Evolutionary conservation across 2,113 vertebrate genomes (phyloP), one percentile per base, ranked within the genome.

Genomic region (Lophotis ruficrista): DNA sequence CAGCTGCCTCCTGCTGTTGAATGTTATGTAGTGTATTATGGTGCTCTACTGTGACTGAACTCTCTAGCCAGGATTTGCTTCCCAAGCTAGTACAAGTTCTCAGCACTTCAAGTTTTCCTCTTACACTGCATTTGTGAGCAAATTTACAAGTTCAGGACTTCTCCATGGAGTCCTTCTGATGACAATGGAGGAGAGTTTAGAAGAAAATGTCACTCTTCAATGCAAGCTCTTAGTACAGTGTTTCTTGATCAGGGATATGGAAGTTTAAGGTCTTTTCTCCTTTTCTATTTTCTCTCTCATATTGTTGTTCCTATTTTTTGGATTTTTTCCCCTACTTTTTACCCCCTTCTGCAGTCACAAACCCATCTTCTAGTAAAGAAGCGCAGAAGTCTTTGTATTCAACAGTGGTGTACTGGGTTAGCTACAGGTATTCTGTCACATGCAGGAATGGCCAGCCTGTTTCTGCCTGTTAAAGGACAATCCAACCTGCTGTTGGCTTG

Each of bases 261-360:
- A 81, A 47, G 23, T 69, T 50, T 54, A 47, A 72, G 41, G 35
- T 83, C 28, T 65, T 72, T 89, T 58, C 31, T 70, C 17, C 27
- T 6, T 65, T 92, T 69, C 14, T 88, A 0, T 69, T 94, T 18
- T 87, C 12, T 83, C 21, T 83, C 37, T 51, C 10, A 20, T 80
- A 47, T 10, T 0, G 0, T 57, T 50, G 9, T 91, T 83, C n/a
- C 43, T 57, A 2, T 48, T 58, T 22, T 38, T 41, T 27, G 27
- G 31, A 28, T 56, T 73, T 77, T 23, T 13, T 1, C 17, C 41
- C 8, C 7, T 60, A 5, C 33, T 47, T 75, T 73, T 87, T 43
- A 87, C 21, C 7, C 37, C 27, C 18, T 78, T 69, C n/a, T 82
- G 47, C 25, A 43, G 47, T 64, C 38, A 66, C 41, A 93, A 71